Evolutionary conservation across 53 echinoderm and acorn worm species (phyloP), one percentile per base, ranked within the genome.

Genomic region (Hippasteria phrygiana): DNA sequence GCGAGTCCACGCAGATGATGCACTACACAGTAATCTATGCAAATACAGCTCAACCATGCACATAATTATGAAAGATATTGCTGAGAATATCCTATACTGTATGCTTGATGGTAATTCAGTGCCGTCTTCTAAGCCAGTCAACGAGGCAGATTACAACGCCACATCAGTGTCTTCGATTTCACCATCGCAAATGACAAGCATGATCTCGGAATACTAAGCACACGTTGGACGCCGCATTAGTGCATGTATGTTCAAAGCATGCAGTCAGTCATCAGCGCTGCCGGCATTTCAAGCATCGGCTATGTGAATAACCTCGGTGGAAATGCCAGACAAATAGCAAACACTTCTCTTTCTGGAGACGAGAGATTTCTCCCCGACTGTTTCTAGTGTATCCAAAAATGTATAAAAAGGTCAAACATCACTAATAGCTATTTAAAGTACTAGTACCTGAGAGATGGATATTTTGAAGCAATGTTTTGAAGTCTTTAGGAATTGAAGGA

Each of bases 321-420:
- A 43, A 82, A 82, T 82, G 82, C 45, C 82, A 66, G 33, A 66
- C 48, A 32, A 45, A 82, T 7, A 82, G 29, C 50, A 65, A 65
- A 66, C 82, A 65, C 82, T 82, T 82, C 27, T 41, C 34, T 45
- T 32, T 62, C 79, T 46, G 63, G 38, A 47, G 66, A 10, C 82
- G 7, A 18, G 42, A 34, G 37, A 66, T 11, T 65, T 65, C n/a
- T n/a, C n/a, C n/a, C n/a, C n/a, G n/a, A n/a, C n/a, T n/a, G n/a
- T n/a, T n/a, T n/a, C n/a, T n/a, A n/a, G n/a, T n/a, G n/a, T n/a
- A n/a, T n/a, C n/a, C n/a, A n/a, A n/a, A n/a, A n/a, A n/a, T n/a
- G n/a, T n/a, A n/a, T 43, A 26, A 73, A 82, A 82, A 62, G 82
- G 62, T 80, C 62, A 80, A 40, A 80, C 62, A 62, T n/a, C n/a